Base-by-base conservation (phyloP, 2,888 invertebrate species). In the Gibbula magus region DNA sequence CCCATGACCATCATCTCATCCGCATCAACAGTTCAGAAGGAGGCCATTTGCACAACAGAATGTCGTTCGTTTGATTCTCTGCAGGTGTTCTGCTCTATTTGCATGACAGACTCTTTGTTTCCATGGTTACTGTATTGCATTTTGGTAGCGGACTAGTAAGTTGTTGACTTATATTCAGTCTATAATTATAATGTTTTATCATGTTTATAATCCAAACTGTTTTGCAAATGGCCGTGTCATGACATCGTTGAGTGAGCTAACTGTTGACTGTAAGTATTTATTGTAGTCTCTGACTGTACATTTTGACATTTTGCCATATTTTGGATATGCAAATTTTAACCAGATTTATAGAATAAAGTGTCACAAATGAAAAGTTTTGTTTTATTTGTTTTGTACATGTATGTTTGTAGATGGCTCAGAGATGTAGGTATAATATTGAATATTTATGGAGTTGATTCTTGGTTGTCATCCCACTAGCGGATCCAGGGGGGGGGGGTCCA, bases 241-340 rank as follows among this genome's bases (percentile, higher is more conserved):
- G 39, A 35, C 73, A 73, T 39, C 45, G 16, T 73, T 18, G 73
- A 32, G 32, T 45, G 35, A 35, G 39, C 20, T 20, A 45, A 73
- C 20, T 32, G 29, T 29, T 76, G 22, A 54, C 25, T 76, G 75
- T 76, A 76, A 76, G 29, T 76, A 73, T 66, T 76, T 54, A 56
- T 77, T 77, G 77, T 77, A 77, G 77, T 66, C 61, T 77, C 56
- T 35, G 45, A 73, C 51, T 61, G 32, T 66, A 75, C 39, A 77
- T 77, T 61, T 77, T 77, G 61, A 56, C 77, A 77, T 77, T 56
- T 79, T 82, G 82, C 82, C 82, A 82, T 82, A 82, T 82, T 80
- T 80, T 80, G 67, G 78, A 78, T 82, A 80, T 79, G 77, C 79
- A 79, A 79, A 74, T 74, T 79, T 79, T 73, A 79, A 79, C 56